Evolutionary conservation across 2,888 invertebrate species (phyloP), one percentile per base, ranked within the genome.

Genomic region (Chymomyza amoena): DNA sequence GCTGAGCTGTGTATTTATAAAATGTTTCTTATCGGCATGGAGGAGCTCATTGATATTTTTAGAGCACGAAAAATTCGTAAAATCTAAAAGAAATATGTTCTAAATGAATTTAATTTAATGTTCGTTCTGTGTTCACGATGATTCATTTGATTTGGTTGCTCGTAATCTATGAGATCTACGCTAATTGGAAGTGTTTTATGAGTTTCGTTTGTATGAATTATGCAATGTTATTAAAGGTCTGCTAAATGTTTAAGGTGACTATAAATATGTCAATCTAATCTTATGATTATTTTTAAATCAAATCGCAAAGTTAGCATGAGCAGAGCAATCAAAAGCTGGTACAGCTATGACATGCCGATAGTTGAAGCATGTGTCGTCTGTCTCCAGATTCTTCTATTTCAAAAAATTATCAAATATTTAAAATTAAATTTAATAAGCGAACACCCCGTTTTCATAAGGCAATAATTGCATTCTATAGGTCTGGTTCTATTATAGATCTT

Each of bases 11-110:
- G 13, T 45, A 45, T 45, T 45, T 45, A 45, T 45, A 45, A 45
- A 45, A 45, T 32, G 32, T 45, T 45, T 45, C 39, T 45, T 45
- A 45, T 45, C 39, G 39, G 39, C 39, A 45, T 45, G 39, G 73
- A n/a, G 16, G 28, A 18, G 25, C 63, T 25, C 63, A 25, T 51
- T 25, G 52, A 36, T 25, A 56, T 45, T 15, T 65, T 20, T 32
- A 45, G 57, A 50, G 50, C 59, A 60, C 66, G 16, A 54, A 54
- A 54, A 9, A 51, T 16, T 16, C n/a, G 16, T 16, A 51, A 51
- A 51, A n/a, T n/a, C n/a, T n/a, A 51, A n/a, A 54, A 54, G 13
- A 45, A 0, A 13, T 45, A 45, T 13, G 10, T 45, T 45, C 39
- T 45, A 45, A 13, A 45, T 45, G 6, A 45, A 45, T 13, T 45